These are phyloP conservation scores for Drosophila orosa DNA, from an alignment of 1,140 invertebrate genomes.

Conservation along the genomic window DNA sequence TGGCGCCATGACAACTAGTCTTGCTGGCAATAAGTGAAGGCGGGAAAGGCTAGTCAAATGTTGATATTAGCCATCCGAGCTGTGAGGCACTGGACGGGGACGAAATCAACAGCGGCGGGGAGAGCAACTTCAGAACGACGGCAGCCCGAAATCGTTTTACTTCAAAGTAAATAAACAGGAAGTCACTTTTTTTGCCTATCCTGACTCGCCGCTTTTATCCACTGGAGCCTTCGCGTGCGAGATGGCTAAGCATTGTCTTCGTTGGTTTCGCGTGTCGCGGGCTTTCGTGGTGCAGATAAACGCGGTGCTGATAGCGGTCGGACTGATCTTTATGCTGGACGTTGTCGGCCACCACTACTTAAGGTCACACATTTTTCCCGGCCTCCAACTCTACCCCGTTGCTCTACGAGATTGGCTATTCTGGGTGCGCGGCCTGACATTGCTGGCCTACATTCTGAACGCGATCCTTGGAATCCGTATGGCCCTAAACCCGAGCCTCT, in stretches of 20 bases:
- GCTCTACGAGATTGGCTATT: slow-evolving; percentile 24
- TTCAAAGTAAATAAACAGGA: slow-evolving; percentile 64
- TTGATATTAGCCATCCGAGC: slow-evolving; percentile 53
- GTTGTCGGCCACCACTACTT: slow-evolving; percentile 40
- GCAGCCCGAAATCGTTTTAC: slow-evolving; percentile 23
- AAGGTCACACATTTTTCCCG: not conserved
- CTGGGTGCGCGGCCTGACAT: slow-evolving; percentile 10
- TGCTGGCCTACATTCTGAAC: slow-evolving; percentile 14
- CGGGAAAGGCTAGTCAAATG: slow-evolving; percentile 50
- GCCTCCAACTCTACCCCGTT: slow-evolving; percentile 6
- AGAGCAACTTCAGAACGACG: slow-evolving; percentile 47
- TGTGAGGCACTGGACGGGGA: slow-evolving; percentile 6
- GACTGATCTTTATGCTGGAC: slow-evolving; percentile 49
- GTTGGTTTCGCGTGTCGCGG: slow-evolving; percentile 26
- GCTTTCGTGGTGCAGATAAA: slow-evolving; percentile 49
- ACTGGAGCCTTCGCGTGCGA: not conserved
- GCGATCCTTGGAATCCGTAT: slow-evolving; percentile 46
- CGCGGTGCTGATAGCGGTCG: slow-evolving; percentile 34
- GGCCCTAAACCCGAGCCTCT: slow-evolving; percentile 3
- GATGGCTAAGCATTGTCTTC: slow-evolving; percentile 16
- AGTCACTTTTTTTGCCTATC: slow-evolving; percentile 14
- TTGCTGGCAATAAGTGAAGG: not conserved
- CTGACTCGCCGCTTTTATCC: not conserved
- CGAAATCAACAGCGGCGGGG: slow-evolving; percentile 49
- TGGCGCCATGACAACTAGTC: slow-evolving; percentile 59